These are phyloP conservation scores for Neodiprion lecontei DNA, from an alignment of 1,140 invertebrate genomes.

Conservation along the genomic window DNA sequence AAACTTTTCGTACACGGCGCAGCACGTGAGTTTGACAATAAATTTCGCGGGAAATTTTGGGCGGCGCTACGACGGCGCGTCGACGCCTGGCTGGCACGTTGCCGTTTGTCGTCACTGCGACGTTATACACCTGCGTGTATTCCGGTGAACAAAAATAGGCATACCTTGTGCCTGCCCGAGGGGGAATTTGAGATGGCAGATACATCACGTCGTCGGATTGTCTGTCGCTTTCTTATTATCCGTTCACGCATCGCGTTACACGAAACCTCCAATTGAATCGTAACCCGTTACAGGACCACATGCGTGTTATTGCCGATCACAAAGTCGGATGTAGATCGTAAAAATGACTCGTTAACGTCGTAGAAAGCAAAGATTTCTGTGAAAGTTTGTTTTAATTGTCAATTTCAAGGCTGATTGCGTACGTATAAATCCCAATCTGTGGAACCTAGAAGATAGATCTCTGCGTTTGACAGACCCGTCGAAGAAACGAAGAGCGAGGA, in stretches of 20 bases:
- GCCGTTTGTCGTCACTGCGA: neutral
- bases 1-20: conserved; percentile 10
- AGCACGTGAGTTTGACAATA: conserved; percentile 53
- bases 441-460: neutral
- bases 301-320: too few species aligned
- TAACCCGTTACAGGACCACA: too few species aligned
- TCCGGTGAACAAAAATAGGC: neutral
- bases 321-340: too few species aligned
- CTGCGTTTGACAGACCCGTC: neutral
- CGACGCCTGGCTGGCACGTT: conserved; percentile 21
- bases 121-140: neutral
- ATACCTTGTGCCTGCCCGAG: too few species aligned
- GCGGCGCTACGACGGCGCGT: conserved; percentile 34
- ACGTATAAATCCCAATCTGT: neutral
- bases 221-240: too few species aligned
- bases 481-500: neutral
- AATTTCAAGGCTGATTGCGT: neutral
- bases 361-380: neutral
- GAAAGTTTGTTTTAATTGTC: conserved; percentile 6
- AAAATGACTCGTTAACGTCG: too few species aligned
- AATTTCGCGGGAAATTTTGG: conserved; percentile 48
- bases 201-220: too few species aligned
- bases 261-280: neutral
- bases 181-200: too few species aligned
- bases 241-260: neutral